Evolutionary conservation across 2,797 vertebrate genomes (phyloP), one percentile per base, ranked within the genome.

Genomic region (Leucoraja ocellata): DNA sequence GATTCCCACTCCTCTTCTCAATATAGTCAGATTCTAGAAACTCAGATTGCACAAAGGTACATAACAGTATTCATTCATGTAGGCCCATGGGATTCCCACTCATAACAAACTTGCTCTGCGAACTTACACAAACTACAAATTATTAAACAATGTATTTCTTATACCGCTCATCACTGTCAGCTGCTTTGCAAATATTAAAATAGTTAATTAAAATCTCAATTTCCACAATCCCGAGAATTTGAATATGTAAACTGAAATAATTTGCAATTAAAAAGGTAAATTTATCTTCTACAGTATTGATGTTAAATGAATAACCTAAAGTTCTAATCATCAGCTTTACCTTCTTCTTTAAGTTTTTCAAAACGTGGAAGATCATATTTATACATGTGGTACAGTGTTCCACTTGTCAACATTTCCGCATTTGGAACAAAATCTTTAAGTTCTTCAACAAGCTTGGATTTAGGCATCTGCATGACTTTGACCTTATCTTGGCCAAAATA

Each of bases 391-490:
- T 0, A 95, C 90, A 97, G 25, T 0, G 96, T 95, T 0, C 14
- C 1, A 2, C 95, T 94, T 0, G 96, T 94, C 46, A 96, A 93
- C 0, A 28, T 95, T 93, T 80, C 94, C 68, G 95, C 95, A 0
- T 95, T 93, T 54, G 97, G 97, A 90, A 97, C 95, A 94, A 96
- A 97, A 93, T 96, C 96, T 16, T 95, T 95, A 2, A 97, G 79
- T 28, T 1, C n/a, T 93, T 96, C 95, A 90, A 39, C 90, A 36
- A 93, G 94, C 0, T 84, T 2, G 3, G 18, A 91, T 91, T 68
- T 93, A 25, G 63, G 21, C 13, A 28, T 54, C 36, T 16, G 25
- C 54, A 1, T 92, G 25, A 8, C 11, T 46, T 73, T 13, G 10
- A 36, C 13, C 16, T 6, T 25, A 54, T 92, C 39, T 92, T 54